These are phyloP conservation scores for Lucilia cuprina DNA, from an alignment of 1,140 invertebrate genomes.

Conservation along the genomic window DNA sequence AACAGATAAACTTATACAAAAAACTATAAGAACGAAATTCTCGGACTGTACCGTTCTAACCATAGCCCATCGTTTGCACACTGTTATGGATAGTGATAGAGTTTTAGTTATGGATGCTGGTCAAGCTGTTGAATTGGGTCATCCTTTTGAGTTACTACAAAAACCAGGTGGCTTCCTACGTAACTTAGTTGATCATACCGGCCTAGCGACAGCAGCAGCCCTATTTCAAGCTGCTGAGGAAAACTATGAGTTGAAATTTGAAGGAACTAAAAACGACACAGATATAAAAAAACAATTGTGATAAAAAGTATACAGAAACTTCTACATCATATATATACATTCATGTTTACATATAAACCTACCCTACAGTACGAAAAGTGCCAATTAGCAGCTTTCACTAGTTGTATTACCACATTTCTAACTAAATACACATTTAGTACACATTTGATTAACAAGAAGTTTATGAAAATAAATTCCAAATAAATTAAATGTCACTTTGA, in stretches of 20 bases:
- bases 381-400: too few relatives aligned
- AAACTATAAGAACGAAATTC: slow-evolving; percentile 75
- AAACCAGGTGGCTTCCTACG: slow-evolving; percentile 65
- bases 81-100: slow-evolving; percentile 80
- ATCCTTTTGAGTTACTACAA: slow-evolving; percentile 71
- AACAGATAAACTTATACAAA: slow-evolving; percentile 74
- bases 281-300: not conserved
- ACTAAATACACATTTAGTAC: too few relatives aligned
- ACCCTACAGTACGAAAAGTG: too few relatives aligned
- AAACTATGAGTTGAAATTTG: slow-evolving; percentile 45
- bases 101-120: slow-evolving; percentile 78
- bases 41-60: slow-evolving; percentile 78
- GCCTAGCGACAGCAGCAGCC: slow-evolving; percentile 57
- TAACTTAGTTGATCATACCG: slow-evolving; percentile 68
- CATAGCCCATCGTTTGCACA: slow-evolving; percentile 83
- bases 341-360: not conserved
- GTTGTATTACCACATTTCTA: too few relatives aligned
- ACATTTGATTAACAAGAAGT: too few relatives aligned
- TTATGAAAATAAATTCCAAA: too few relatives aligned
- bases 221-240: slow-evolving; percentile 60
- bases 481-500: too few relatives aligned
- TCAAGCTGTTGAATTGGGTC: slow-evolving; percentile 73
- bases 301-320: not conserved
- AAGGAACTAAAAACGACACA: slow-evolving; percentile 41
- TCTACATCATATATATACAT: not conserved